Evolutionary conservation across 2,888 invertebrate species (phyloP), one percentile per base, ranked within the genome.

Genomic region (Parapristionchus giblindavisi): DNA sequence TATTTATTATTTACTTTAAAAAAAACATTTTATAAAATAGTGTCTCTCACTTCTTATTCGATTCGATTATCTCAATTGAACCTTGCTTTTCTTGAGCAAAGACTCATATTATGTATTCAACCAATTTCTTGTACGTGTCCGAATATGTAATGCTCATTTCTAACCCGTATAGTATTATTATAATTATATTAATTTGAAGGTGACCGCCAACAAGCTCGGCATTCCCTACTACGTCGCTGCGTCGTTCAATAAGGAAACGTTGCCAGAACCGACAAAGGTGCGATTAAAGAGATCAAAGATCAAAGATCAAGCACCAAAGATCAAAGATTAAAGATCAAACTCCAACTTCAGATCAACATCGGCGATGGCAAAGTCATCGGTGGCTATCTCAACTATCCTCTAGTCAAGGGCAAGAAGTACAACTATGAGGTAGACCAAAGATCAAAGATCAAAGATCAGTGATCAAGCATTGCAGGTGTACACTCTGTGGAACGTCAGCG

Each of bases 151-250:
- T n/a, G n/a, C n/a, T n/a, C n/a, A n/a, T n/a, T n/a, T n/a, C n/a
- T n/a, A n/a, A n/a, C n/a, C n/a, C n/a, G n/a, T n/a, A n/a, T n/a
- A n/a, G n/a, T n/a, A n/a, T n/a, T n/a, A n/a, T n/a, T n/a, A n/a
- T n/a, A n/a, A n/a, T n/a, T n/a, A n/a, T n/a, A n/a, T 40, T 72
- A 5, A 65, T 34, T 38, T 66, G 14, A 36, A 75, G 60, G 84
- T 88, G 34, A 88, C 88, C 6, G 87, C 88, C 43, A 77, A 85
- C 74, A 80, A 82, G 60, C 79, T 79, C 74, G 81, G 83, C 74
- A 81, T 87, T 36, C 87, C 85, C 38, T 88, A 88, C 79, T 88
- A 88, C 76, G 87, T 88, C 32, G 85, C 87, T 21, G 88, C 83
- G 14, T 87, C 87, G n/a, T 88, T 83, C 82, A 85, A 84, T 77